Evolutionary conservation across 2,113 vertebrate genomes (phyloP), one percentile per base, ranked within the genome.

Genomic region (Pseudorectes ferrugineus): DNA sequence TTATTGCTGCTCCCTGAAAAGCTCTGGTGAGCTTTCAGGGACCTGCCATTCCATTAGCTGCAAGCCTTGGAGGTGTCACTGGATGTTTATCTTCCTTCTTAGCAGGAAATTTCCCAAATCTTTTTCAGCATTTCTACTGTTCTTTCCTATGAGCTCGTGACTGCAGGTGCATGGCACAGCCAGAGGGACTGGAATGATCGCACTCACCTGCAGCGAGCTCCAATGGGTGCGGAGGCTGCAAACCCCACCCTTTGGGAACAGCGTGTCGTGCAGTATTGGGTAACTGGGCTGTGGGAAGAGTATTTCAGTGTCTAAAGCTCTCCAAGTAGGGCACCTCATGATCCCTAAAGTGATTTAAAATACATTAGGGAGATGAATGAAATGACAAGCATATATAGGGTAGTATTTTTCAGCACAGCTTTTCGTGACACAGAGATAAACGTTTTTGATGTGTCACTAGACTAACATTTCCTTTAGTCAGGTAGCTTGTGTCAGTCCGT

Each of bases 171-270:
- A 1, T 6, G 63, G 46, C 46, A 3, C 31, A 45, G 71, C 35
- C 43, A 2, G 76, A 59, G 79, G 36, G 38, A 43, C 14, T 1
- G 21, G 11, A 36, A 20, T 3, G 0, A 10, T n/a, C 6, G 15
- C 5, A 0, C 42, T 46, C 35, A 31, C 8, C 49, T 25, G 35
- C 42, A 38, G 3, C 36, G 25, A 20, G 57, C 45, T 57, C 15
- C 1, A 12, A 11, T 12, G 58, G 46, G 26, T 49, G 81, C 2
- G 10, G 61, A 31, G 54, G 35, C 71, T 73, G 74, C 51, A 51
- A 65, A 14, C 52, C 24, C 57, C 59, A 26, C 70, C 48, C 61
- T 36, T 48, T 40, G 15, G 40, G 49, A 79, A 1, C 23, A 13
- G 46, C 12, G 1, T 68, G 49, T 49, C 33, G 49, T 20, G 45